Percentiles rank a stretch among this genome's conserved stretches.
phyloP scores from a whole-genome alignment of 2,797 vertebrate species.

The Muraenolepis orangiensis region DNA sequence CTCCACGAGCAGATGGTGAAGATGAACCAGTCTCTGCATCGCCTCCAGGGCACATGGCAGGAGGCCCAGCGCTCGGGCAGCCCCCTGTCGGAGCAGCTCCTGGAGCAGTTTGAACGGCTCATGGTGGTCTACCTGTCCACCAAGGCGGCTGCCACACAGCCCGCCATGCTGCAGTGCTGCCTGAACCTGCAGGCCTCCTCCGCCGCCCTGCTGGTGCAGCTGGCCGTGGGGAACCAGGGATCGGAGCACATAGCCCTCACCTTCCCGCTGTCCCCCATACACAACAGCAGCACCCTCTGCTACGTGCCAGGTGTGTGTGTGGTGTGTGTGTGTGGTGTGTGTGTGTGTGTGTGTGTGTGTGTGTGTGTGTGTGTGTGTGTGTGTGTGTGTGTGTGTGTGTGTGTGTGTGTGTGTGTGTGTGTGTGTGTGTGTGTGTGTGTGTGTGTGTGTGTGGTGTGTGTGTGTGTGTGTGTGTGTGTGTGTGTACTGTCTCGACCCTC shows the following conservation, averaged over 20 bases:
- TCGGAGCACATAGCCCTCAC: slow-evolving; percentile 80
- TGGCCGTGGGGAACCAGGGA: slow-evolving; percentile 83
- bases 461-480: too few relatives aligned
- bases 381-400: too few relatives aligned
- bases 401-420: too few relatives aligned
- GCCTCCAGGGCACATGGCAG: slow-evolving; percentile 92
- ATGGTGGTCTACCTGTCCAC: slow-evolving; percentile 97
- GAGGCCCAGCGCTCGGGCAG: slow-evolving; percentile 89
- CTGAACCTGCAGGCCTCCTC: slow-evolving; percentile 93
- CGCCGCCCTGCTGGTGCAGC: slow-evolving; percentile 88
- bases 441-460: too few relatives aligned
- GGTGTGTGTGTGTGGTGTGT: too few relatives aligned
- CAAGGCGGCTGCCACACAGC: slow-evolving; percentile 91
- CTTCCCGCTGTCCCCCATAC: slow-evolving; percentile 83
- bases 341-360: too few relatives aligned
- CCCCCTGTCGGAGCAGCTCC: slow-evolving; percentile 83
- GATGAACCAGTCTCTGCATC: slow-evolving; percentile 97
- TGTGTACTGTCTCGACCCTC: too few relatives aligned
- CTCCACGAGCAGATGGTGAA: slow-evolving; percentile 99
- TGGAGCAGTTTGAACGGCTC: slow-evolving; percentile 95
- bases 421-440: too few relatives aligned
- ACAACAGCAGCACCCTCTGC: slow-evolving; percentile 78
- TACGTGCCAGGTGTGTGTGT: slow-evolving; percentile 91
- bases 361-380: too few relatives aligned
- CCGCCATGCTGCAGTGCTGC: slow-evolving; percentile 92